Conservation (phyloP, 2,113 vertebrate genomes). For the Corydoras maculifer region DNA sequence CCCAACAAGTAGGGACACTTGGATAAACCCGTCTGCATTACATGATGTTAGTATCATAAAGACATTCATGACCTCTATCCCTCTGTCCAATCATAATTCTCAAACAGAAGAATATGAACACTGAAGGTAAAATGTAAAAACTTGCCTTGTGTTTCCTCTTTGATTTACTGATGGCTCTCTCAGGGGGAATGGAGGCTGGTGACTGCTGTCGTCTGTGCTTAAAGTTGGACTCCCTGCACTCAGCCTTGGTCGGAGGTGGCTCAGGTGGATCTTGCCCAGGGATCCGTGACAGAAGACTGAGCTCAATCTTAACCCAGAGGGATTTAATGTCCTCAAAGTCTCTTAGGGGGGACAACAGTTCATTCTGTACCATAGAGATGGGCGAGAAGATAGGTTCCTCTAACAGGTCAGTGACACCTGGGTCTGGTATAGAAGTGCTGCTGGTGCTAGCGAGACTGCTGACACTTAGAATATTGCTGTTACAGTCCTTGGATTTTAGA, state of each 20-base stretch:
- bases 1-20: no score
- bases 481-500: slow-evolving; percentile 51
- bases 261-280: slow-evolving; percentile 60
- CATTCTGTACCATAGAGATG: slow-evolving; percentile 67
- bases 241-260: slow-evolving; percentile 54
- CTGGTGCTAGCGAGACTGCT: slow-evolving; percentile 66
- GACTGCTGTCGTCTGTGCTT: slow-evolving; percentile 68
- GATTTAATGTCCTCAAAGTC: slow-evolving; percentile 79
- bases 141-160: slow-evolving; percentile 95
- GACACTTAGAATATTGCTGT: slow-evolving; percentile 69
- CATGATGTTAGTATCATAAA: no score
- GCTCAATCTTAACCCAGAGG: slow-evolving; percentile 81
- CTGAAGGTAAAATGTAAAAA: neutral
- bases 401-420: slow-evolving; percentile 62
- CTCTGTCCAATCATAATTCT: no score
- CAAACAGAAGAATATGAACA: neutral
- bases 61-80: no score
- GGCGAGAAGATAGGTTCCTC: slow-evolving; percentile 75
- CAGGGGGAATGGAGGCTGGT: slow-evolving; percentile 54
- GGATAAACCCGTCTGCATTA: no score
- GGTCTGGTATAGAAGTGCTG: slow-evolving; percentile 73
- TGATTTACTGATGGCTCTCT: slow-evolving; percentile 78
- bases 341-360: slow-evolving; percentile 75
- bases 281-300: slow-evolving; percentile 71
- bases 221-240: slow-evolving; percentile 34